These are phyloP conservation scores for Dipodomys merriami DNA, from an alignment of 2,113 vertebrate species.

Conservation along the genomic window DNA sequence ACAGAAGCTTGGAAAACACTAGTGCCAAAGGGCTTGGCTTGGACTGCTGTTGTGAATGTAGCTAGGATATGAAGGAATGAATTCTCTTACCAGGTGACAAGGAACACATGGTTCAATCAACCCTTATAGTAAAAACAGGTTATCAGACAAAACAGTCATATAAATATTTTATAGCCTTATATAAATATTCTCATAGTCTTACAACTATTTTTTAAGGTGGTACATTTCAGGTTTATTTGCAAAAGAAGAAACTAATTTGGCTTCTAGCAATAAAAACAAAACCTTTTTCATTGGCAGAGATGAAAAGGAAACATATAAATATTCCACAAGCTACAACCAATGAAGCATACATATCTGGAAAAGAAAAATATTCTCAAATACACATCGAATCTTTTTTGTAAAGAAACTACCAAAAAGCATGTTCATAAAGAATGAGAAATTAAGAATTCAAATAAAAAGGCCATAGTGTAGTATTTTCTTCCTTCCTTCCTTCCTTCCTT, in stretches of 20 bases:
- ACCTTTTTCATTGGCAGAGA: neutral
- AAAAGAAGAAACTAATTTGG: neutral
- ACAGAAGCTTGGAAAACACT: neutral
- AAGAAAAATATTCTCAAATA: neutral
- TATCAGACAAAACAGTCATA: no score
- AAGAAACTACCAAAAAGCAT: neutral
- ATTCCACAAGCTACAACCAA: neutral
- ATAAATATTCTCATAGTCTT: neutral
- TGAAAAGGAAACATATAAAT: neutral
- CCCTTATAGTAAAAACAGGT: no score
- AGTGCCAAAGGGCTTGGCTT: neutral
- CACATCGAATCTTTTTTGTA: neutral
- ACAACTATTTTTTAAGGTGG: neutral
- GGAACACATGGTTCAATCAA: neutral
- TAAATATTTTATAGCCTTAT: neutral
- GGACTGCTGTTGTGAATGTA: neutral
- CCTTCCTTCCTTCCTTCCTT: no score
- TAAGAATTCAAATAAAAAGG: conserved; percentile 36
- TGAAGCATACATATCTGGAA: neutral
- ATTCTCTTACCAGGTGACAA: neutral
- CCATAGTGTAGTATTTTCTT: no score
- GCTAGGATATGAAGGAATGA: neutral
- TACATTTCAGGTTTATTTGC: neutral
- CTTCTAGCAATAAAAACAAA: neutral
- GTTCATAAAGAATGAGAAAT: neutral